Conservation (phyloP, 1,140 invertebrate species). For the Drosophila gunungcola region DNA sequence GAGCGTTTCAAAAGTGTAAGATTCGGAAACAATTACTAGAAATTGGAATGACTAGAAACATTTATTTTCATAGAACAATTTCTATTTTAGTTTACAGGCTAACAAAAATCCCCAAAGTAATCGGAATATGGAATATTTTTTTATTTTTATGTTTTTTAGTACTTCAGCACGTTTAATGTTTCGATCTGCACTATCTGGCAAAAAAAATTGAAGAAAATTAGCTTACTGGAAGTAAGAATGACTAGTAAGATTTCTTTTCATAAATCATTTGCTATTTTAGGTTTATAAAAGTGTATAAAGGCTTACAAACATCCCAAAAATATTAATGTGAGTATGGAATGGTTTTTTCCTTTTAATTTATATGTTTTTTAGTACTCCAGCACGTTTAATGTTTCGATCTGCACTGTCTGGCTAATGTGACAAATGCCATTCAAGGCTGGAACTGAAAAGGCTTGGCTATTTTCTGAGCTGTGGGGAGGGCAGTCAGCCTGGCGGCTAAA, state of each 20-base stretch:
- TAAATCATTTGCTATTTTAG: no score
- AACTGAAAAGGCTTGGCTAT: slow-evolving; percentile 37
- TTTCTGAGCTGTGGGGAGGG: neutral
- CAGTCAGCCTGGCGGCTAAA: slow-evolving; percentile 37
- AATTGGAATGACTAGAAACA: neutral
- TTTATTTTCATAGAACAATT: neutral
- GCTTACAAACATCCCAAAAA: no score
- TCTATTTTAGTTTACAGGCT: no score
- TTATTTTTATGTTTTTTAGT: neutral
- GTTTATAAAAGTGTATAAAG: no score
- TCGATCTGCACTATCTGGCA: slow-evolving; percentile 1
- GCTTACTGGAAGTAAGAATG: neutral
- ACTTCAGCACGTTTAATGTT: neutral
- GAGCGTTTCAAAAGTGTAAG: slow-evolving; percentile 1
- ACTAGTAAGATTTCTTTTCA: neutral
- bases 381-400: neutral
- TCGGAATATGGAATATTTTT: neutral
- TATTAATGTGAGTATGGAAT: no score
- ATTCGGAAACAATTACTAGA: slow-evolving; percentile 6
- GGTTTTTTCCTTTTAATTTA: neutral
- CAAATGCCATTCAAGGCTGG: slow-evolving; percentile 69
- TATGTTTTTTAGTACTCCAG: neutral
- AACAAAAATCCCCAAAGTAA: no score
- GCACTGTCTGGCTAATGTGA: slow-evolving; percentile 52
- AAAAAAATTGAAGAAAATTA: neutral